Evolutionary conservation across 2,888 invertebrate species (phyloP).

Genomic region (Timema podura): DNA sequence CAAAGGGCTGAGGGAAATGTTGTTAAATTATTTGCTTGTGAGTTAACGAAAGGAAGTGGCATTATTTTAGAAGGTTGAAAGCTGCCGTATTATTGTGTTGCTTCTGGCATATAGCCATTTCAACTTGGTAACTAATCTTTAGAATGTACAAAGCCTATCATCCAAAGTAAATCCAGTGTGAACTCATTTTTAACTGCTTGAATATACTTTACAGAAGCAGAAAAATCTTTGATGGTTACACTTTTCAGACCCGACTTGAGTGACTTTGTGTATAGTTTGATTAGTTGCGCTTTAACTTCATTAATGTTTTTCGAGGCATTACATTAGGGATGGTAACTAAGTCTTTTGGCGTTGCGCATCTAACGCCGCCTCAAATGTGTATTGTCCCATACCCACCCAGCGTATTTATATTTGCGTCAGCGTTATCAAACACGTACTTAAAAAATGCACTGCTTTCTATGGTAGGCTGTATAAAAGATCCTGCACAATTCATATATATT

Average conservation of each 20-base stretch:
- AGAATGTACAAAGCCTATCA: background rate
- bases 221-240: background rate
- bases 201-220: background rate
- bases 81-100: background rate
- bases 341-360: background rate
- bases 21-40: no score
- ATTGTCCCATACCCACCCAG: background rate
- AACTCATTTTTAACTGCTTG: background rate
- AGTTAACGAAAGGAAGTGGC: no score
- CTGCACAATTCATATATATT: background rate
- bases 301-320: background rate
- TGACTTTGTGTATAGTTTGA: background rate
- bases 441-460: background rate
- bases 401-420: slow-evolving; percentile 7
- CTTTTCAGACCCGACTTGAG: background rate
- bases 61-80: no score
- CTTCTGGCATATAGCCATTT: background rate
- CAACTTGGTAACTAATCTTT: no score
- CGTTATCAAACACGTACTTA: background rate
- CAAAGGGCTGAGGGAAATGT: background rate
- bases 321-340: background rate
- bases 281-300: background rate
- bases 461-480: background rate
- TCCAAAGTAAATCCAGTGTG: background rate
- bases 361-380: background rate